Evolutionary conservation across 2,888 invertebrate species (phyloP).

Genomic region (Thereva unica): DNA sequence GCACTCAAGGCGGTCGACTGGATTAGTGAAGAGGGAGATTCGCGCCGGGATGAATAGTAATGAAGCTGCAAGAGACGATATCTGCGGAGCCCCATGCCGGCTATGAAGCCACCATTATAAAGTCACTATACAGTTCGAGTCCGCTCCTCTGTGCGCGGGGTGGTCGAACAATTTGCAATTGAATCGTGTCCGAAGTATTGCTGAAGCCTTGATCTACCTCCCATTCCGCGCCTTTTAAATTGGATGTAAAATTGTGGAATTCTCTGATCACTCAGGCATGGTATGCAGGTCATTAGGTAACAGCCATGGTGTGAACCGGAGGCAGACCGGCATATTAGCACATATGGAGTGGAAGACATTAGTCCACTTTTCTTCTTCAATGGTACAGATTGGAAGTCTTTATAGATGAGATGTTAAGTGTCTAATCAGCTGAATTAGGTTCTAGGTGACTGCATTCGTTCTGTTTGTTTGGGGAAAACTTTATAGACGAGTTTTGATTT

Average conservation of each 20-base stretch:
- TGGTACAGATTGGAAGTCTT: too few species aligned
- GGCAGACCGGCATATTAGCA: constrained; percentile 6
- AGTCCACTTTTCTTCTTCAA: too few species aligned
- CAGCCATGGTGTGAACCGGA: not conserved
- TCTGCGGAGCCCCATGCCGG: not conserved
- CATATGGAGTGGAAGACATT: constrained; percentile 1
- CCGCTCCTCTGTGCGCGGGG: constrained; percentile 1
- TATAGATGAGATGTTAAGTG: too few species aligned
- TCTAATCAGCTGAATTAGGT: too few species aligned
- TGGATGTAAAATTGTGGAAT: too few species aligned
- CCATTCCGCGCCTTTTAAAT: not conserved
- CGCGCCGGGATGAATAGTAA: constrained; percentile 24
- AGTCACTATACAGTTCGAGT: not conserved
- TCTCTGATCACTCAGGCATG: not conserved
- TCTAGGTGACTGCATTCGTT: too few species aligned
- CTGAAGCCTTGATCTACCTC: constrained; percentile 6
- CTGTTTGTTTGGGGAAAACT: too few species aligned
- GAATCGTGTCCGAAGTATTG: constrained; percentile 17
- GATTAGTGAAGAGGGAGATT: constrained; percentile 13
- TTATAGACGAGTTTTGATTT: too few species aligned
- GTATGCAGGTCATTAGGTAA: constrained; percentile 20
- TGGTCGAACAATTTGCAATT: constrained; percentile 23
- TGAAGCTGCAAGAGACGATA: constrained; percentile 12
- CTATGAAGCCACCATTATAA: not conserved
- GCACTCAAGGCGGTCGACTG: constrained; percentile 12